A percentile compares a stretch with the other conserved stretches of the same genome.
These are phyloP conservation scores for Eupithecia dodoneata DNA, from an alignment of 2,888 invertebrate species.

Conservation along the genomic window DNA sequence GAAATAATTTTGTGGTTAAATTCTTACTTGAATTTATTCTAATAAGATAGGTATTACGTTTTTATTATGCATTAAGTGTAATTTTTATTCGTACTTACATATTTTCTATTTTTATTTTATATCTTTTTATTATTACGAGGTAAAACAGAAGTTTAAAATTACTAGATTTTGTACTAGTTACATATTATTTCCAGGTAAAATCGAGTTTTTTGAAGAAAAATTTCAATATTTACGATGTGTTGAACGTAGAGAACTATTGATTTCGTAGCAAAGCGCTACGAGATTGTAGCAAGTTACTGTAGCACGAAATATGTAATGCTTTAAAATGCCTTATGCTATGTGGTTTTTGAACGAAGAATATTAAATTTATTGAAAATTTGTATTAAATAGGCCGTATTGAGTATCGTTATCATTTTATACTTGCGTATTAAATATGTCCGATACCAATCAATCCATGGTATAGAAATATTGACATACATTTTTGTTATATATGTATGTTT, in stretches of 20 bases:
- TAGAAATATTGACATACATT: background rate
- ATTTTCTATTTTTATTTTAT: too few species aligned
- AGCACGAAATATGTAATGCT: conserved; percentile 23
- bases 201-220: background rate
- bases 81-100: too few species aligned
- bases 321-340: background rate
- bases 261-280: conserved; percentile 43
- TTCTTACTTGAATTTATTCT: conserved; percentile 3
- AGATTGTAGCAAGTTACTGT: conserved; percentile 32
- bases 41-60: background rate
- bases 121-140: too few species aligned
- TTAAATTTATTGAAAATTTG: background rate
- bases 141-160: background rate
- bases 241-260: background rate
- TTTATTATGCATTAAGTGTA: too few species aligned
- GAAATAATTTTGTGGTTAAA: background rate
- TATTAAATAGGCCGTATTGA: background rate
- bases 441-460: too few species aligned
- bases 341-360: background rate
- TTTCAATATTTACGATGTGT: background rate
- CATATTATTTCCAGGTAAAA: background rate
- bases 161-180: background rate
- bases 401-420: background rate
- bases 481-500: background rate
- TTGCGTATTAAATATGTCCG: too few species aligned